Percentiles rank a stretch among this genome's conserved stretches.
phyloP scores from a whole-genome alignment of 2,888 invertebrate species.

The Bruchidius siliquastri region DNA sequence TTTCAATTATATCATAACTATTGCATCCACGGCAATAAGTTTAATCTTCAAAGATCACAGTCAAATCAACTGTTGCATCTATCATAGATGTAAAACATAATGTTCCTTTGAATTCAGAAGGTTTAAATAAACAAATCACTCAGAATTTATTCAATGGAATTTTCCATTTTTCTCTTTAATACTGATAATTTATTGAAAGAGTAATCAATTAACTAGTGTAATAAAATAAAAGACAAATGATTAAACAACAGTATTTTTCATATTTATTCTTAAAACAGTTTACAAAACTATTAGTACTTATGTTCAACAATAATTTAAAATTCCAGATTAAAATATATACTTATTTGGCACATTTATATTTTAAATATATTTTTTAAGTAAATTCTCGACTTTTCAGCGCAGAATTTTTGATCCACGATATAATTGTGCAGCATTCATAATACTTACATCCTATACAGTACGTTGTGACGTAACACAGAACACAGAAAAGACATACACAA shows the following conservation, averaged over 20 bases:
- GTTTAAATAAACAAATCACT: too few relatives aligned
- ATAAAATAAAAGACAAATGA: neutral
- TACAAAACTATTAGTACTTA: slow-evolving; percentile 31
- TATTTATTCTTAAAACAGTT: slow-evolving; percentile 9
- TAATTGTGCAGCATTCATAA: slow-evolving; percentile 13
- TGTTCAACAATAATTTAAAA: slow-evolving; percentile 34
- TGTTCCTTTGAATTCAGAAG: too few relatives aligned
- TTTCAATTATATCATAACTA: too few relatives aligned
- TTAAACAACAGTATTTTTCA: neutral
- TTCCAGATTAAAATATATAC: slow-evolving; percentile 21
- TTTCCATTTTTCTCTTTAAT: too few relatives aligned
- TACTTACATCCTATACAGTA: neutral
- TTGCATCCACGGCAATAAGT: too few relatives aligned
- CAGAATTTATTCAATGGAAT: too few relatives aligned
- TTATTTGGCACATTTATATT: slow-evolving; percentile 20
- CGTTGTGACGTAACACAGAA: slow-evolving; percentile 9
- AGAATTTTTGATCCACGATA: neutral
- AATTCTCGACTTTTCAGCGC: slow-evolving; percentile 7
- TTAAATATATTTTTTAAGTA: slow-evolving; percentile 11
- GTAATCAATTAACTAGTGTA: too few relatives aligned
- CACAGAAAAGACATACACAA: slow-evolving; percentile 6
- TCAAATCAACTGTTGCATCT: too few relatives aligned
- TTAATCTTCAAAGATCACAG: too few relatives aligned
- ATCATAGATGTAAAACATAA: too few relatives aligned
- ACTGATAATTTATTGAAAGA: too few relatives aligned